Evolutionary conservation across 2,888 invertebrate genomes (phyloP), one percentile per base, ranked within the genome.

Genomic region (Ichneumoninae sp.): DNA sequence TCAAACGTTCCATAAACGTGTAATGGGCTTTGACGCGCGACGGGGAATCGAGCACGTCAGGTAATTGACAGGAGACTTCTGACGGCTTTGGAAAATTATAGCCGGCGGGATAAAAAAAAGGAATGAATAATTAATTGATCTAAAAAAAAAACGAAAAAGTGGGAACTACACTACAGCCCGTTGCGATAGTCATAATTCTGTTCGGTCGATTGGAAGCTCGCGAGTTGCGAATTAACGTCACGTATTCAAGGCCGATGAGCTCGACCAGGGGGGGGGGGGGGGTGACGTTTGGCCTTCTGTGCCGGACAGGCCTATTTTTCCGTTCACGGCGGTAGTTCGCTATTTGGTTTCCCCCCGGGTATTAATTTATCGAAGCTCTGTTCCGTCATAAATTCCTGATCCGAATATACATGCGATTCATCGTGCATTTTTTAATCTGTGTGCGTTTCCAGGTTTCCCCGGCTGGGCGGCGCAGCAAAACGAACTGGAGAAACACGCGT

Each of bases 151-250:
- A 52, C 33, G 2, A 8, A 33, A 8, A 54, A 22, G 8, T 22
- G 22, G 22, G 54, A 22, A 13, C 8, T 19, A 54, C 54, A 22
- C 22, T 54, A 10, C 40, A 54, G 10, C 8, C 22, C 22, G 22
- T 22, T 22, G 54, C 22, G 54, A 54, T 54, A 22, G 54, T 54
- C 8, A 68, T 69, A 69, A 77, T 44, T 54, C 60, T 8, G 30
- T 69, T 77, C 26, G 7, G 44, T 30, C 7, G 40, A 33, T 47
- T 44, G 70, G 50, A 52, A 36, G 57, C 54, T 72, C 57, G 57
- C 13, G 44, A 13, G 62, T 70, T 13, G 62, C 50, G 78, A 78
- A 70, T 78, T 78, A 70, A 78, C 22, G 62, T 62, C 62, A 69
- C 16, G 10, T 60, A 54, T 70, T 78, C 40, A 22, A n/a, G 33